These are phyloP conservation scores for Typhlomys cinereus DNA, from an alignment of 2,113 vertebrate genomes.

Conservation along the genomic window DNA sequence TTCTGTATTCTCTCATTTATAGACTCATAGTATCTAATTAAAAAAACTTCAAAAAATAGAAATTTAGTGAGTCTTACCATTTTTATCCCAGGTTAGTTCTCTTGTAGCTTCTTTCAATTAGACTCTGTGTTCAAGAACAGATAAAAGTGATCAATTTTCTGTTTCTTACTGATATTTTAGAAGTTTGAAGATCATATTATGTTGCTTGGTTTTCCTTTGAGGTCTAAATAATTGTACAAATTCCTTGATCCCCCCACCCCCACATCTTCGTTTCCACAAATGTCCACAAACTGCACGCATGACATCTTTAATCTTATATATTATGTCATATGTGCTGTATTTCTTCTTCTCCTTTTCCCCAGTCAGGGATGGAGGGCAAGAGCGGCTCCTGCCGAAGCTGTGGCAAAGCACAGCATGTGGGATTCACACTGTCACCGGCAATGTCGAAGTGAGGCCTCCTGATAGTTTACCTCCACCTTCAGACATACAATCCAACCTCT, in stretches of 20 bases:
- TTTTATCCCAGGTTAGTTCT: conserved; percentile 8
- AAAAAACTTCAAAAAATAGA: not conserved
- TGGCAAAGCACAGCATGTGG: not conserved
- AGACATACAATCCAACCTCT: conserved; percentile 15
- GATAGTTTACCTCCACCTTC: conserved; percentile 48
- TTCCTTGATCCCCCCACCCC: conserved; percentile 31
- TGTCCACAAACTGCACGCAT: not conserved
- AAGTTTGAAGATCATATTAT: not conserved
- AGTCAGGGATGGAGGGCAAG: not conserved
- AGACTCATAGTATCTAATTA: not conserved
- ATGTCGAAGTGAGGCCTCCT: conserved; percentile 4
- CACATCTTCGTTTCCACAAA: conserved; percentile 32
- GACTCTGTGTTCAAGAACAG: not conserved
- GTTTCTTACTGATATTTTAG: not conserved
- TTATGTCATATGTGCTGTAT: not conserved
- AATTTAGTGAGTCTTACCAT: conserved; percentile 4
- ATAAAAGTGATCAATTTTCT: not conserved
- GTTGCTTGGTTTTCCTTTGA: not conserved
- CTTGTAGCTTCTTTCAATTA: not conserved
- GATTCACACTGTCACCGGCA: conserved; percentile 19
- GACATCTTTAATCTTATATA: not conserved
- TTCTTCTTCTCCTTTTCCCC: not conserved
- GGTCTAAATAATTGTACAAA: not conserved
- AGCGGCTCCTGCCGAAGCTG: not conserved
- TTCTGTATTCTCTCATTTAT: not conserved